phyloP scores from a whole-genome alignment of 2,888 invertebrate genomes.

The Synanthedon myopaeformis region DNA sequence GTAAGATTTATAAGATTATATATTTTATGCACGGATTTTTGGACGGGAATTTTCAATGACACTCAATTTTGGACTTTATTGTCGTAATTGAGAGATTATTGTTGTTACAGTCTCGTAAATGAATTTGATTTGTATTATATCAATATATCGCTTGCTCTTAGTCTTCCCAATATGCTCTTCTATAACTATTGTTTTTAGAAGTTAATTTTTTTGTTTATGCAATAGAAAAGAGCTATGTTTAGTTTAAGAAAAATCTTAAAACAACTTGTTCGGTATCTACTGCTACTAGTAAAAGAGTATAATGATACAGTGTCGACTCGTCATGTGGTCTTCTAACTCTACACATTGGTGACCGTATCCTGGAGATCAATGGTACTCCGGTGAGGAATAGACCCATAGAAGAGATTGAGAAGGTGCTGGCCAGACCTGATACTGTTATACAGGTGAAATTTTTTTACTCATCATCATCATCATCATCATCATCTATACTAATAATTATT shows the following conservation, averaged over 20 bases:
- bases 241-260: background rate
- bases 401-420: constrained; percentile 80
- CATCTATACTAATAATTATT: too few relatives aligned
- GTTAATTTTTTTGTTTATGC: background rate
- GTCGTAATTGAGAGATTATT: too few relatives aligned
- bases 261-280: background rate
- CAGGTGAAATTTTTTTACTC: constrained; percentile 67
- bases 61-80: too few relatives aligned
- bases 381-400: constrained; percentile 84
- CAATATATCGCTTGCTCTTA: background rate
- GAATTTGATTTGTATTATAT: too few relatives aligned
- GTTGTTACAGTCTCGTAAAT: too few relatives aligned
- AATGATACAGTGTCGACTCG: constrained; percentile 78
- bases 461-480: too few relatives aligned
- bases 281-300: background rate
- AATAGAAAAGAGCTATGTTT: background rate
- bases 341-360: constrained; percentile 91
- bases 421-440: constrained; percentile 78
- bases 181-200: constrained; percentile 1
- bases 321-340: constrained; percentile 85
- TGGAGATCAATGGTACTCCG: constrained; percentile 93
- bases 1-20: too few relatives aligned
- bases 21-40: too few relatives aligned
- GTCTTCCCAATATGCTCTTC: background rate
- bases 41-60: too few relatives aligned